These are phyloP conservation scores for Xenops minutus DNA, from an alignment of 2,797 vertebrate genomes.

Conservation along the genomic window DNA sequence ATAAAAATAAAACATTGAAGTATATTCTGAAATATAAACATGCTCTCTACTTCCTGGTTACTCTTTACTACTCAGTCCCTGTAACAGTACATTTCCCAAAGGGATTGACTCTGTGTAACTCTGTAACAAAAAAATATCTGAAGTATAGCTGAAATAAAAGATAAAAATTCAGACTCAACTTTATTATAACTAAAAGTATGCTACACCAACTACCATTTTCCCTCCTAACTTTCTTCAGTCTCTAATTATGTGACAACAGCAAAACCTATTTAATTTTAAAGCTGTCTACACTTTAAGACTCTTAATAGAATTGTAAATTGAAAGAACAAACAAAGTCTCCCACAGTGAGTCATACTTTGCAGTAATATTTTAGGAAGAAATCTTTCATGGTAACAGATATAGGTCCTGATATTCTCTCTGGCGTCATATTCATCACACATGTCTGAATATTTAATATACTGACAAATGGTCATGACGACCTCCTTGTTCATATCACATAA, in stretches of 20 bases:
- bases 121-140: conserved; percentile 16
- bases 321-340: not conserved
- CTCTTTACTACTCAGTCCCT: conserved; percentile 53
- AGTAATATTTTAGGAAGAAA: not conserved
- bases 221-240: not conserved
- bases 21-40: conserved; percentile 26
- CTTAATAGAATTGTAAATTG: conserved; percentile 7
- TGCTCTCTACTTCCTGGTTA: conserved; percentile 41
- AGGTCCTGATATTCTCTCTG: conserved; percentile 10
- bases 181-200: conserved; percentile 14
- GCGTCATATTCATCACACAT: not conserved
- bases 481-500: conserved; percentile 28
- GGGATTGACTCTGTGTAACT: conserved; percentile 54
- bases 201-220: not conserved
- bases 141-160: conserved; percentile 16
- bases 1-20: conserved; percentile 54
- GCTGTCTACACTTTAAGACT: conserved; percentile 24
- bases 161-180: not conserved
- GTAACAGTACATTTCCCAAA: conserved; percentile 46
- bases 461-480: conserved; percentile 45
- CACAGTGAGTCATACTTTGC: not conserved
- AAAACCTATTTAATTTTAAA: conserved; percentile 28
- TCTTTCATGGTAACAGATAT: conserved; percentile 11
- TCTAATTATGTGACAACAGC: not conserved
- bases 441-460: conserved; percentile 41